Percentiles rank a stretch among this genome's conserved stretches.
These are phyloP conservation scores for Mylabris sibirica DNA, from an alignment of 2,888 invertebrate genomes.

Conservation along the genomic window DNA sequence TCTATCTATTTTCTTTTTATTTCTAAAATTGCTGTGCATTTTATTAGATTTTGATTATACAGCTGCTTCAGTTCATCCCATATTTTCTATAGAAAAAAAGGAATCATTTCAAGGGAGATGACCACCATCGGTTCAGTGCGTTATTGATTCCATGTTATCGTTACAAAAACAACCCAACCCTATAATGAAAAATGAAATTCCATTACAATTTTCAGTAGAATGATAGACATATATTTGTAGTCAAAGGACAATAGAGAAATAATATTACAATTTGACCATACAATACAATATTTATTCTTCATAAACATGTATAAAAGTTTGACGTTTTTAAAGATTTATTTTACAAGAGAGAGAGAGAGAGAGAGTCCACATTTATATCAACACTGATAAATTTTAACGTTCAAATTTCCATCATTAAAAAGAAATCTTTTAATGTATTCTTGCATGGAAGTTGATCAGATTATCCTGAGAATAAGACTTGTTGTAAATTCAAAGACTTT, in stretches of 20 bases:
- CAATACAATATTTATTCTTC: not conserved
- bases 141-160: slow-evolving; percentile 14
- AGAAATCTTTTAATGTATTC: too few species aligned
- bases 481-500: not conserved
- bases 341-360: too few species aligned
- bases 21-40: slow-evolving; percentile 3
- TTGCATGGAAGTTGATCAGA: not conserved
- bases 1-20: not conserved
- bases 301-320: not conserved
- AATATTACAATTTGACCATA: not conserved
- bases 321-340: not conserved
- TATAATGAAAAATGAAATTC: slow-evolving; percentile 14
- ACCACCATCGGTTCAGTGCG: slow-evolving; percentile 17
- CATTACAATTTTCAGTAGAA: slow-evolving; percentile 3
- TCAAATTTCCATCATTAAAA: too few species aligned
- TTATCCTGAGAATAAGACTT: not conserved
- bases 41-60: slow-evolving; percentile 14
- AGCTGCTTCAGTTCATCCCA: slow-evolving; percentile 12
- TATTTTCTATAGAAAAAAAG: slow-evolving; percentile 16
- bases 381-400: too few species aligned
- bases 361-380: too few species aligned
- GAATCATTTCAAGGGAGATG: slow-evolving; percentile 18
- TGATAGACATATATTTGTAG: not conserved
- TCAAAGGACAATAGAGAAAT: not conserved
- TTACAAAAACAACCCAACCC: slow-evolving; percentile 10